Percentiles rank a stretch among this genome's conserved stretches.
These are phyloP conservation scores for Ooceraea biroi DNA, from an alignment of 1,140 invertebrate species.

Conservation along the genomic window DNA sequence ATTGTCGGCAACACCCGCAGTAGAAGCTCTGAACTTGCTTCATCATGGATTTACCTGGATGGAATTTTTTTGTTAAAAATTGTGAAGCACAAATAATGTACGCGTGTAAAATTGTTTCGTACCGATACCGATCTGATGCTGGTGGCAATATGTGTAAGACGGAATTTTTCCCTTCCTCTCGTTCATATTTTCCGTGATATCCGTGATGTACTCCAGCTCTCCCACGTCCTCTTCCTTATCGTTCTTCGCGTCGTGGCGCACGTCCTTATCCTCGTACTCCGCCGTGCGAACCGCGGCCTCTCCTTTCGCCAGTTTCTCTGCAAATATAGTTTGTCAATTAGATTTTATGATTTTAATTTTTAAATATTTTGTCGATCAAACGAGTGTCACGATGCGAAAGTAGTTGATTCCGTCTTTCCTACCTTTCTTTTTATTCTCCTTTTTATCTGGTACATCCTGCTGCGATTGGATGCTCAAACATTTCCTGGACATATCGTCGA, in stretches of 20 bases:
- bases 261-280: constrained; percentile 85
- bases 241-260: constrained; percentile 78
- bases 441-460: no score
- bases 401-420: no score
- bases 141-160: constrained; percentile 82
- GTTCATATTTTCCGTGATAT: constrained; percentile 80
- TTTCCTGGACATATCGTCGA: no score
- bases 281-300: constrained; percentile 84
- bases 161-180: constrained; percentile 82
- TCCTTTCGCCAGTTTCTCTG: constrained; percentile 85
- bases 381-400: no score
- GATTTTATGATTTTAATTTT: no score
- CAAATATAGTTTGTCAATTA: constrained; percentile 30
- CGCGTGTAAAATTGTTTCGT: no score
- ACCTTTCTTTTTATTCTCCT: no score
- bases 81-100: no score
- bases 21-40: constrained; percentile 83
- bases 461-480: no score
- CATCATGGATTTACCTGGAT: constrained; percentile 82
- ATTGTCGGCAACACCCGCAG: constrained; percentile 84
- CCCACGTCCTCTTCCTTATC: constrained; percentile 82
- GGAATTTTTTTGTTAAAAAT: background rate
- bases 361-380: no score
- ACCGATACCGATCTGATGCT: constrained; percentile 82
- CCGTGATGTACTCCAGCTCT: constrained; percentile 82